Base-by-base conservation (phyloP, 2,113 vertebrate species). In the Ariopsis seemanni region DNA sequence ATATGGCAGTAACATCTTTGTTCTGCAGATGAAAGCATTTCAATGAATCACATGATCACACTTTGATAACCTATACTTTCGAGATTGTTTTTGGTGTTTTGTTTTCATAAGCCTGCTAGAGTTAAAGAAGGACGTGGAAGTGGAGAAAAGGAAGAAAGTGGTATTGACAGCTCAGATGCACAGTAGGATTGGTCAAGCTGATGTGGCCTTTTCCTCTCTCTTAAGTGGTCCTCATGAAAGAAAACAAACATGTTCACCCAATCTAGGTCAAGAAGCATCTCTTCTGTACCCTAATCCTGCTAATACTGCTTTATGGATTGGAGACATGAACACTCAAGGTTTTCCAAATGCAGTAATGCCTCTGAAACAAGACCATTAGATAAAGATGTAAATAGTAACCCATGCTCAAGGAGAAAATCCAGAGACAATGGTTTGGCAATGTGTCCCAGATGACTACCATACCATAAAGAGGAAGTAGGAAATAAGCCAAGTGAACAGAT, bases 1-100 rank as follows among this genome's bases (percentile, higher is more conserved):
- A 89, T 92, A 93, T 92, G 91, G 91, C 86, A 91, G 88, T 91
- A 90, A 57, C 18, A 15, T 69, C 67, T 84, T 84, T 84, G 67
- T 84, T 84, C 65, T 84, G 10, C n/a, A 58, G 57, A 81, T 81
- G 57, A 62, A 81, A 60, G 30, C 57, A 42, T 34, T 81, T 60
- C 27, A 81, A 42, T 42, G 53, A 81, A 22, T 34, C 55, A 58
- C 17, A 30, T 5, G 17, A 80, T 34, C 55, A 22, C 5, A 1
- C n/a, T 20, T 82, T 62, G 79, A 62, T 62, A 82, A 82, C 58
- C 18, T 82, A 62, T 62, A 62, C 22, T 42, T 62, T 82, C 2
- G 10, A 81, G 57, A 62, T 30, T 7, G 3, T 14, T 34, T 82
- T 48, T 84, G n/a, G 8, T 57, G 30, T 58, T 58, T 72, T 57